These are phyloP conservation scores for Drosophila nigricruria DNA, from an alignment of 2,888 invertebrate species.

Conservation along the genomic window DNA sequence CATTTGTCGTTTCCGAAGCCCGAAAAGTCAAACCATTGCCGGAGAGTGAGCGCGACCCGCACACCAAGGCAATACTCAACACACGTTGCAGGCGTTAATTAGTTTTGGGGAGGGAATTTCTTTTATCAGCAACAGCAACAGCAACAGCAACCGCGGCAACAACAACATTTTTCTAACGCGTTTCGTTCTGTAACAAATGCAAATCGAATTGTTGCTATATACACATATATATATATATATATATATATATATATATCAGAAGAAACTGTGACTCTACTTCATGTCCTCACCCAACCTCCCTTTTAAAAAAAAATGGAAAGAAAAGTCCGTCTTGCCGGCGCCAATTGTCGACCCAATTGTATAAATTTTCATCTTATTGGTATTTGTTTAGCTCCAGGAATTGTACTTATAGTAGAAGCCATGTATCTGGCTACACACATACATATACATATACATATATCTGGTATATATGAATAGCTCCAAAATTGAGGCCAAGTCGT, in stretches of 20 bases:
- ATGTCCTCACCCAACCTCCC: not conserved
- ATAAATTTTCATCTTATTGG: slow-evolving; percentile 50
- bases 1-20: slow-evolving; percentile 36
- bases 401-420: slow-evolving; percentile 8
- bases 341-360: slow-evolving; percentile 57
- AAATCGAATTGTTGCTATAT: slow-evolving; percentile 63
- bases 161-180: slow-evolving; percentile 59
- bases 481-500: slow-evolving; percentile 52
- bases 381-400: slow-evolving; percentile 35
- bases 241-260: slow-evolving; percentile 2
- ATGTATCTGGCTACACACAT: slow-evolving; percentile 1
- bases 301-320: not conserved
- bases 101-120: slow-evolving; percentile 71
- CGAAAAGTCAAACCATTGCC: slow-evolving; percentile 33
- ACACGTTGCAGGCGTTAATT: slow-evolving; percentile 79
- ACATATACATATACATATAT: not conserved
- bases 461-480: slow-evolving; percentile 17
- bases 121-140: slow-evolving; percentile 63
- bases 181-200: slow-evolving; percentile 77
- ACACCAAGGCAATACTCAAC: slow-evolving; percentile 27
- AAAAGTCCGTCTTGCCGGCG: slow-evolving; percentile 34
- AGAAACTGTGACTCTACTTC: slow-evolving; percentile 6
- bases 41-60: slow-evolving; percentile 47
- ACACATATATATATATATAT: slow-evolving; percentile 5
- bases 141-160: slow-evolving; percentile 38